Conservation (phyloP, 2,113 vertebrate species). For the Grammomys dolichurus region DNA sequence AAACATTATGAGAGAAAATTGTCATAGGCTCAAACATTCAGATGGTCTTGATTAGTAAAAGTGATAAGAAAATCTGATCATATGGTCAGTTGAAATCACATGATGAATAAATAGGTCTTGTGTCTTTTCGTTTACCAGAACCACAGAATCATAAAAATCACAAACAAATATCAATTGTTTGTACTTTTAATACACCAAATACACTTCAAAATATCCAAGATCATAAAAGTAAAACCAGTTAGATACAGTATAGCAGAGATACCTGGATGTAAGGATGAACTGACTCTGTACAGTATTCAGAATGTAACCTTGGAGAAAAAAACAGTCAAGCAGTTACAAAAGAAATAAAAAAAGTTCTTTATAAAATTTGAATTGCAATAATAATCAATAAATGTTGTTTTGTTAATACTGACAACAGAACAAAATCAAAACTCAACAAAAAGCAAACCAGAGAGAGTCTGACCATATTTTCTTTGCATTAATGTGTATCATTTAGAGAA, state of each 20-base stretch:
- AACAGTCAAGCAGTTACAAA: no score
- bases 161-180: not conserved
- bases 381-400: not conserved
- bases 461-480: not conserved
- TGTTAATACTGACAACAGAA: not conserved
- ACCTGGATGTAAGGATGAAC: accelerated
- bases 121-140: not conserved
- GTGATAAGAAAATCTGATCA: not conserved
- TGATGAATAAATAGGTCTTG: not conserved
- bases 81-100: not conserved
- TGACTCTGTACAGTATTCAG: no score
- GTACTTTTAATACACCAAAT: not conserved
- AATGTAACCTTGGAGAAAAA: not conserved
- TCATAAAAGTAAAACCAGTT: not conserved
- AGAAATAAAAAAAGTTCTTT: not conserved
- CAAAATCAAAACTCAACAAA: not conserved
- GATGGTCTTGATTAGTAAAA: not conserved
- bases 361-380: not conserved
- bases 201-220: not conserved
- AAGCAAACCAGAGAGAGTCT: not conserved
- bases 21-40: not conserved
- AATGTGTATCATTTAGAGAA: not conserved
- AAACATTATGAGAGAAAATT: not conserved
- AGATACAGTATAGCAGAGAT: not conserved
- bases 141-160: not conserved